Percentiles rank a stretch among this genome's conserved stretches.
phyloP scores from a whole-genome alignment of 2,888 invertebrate species.

The Heliconius sara region DNA sequence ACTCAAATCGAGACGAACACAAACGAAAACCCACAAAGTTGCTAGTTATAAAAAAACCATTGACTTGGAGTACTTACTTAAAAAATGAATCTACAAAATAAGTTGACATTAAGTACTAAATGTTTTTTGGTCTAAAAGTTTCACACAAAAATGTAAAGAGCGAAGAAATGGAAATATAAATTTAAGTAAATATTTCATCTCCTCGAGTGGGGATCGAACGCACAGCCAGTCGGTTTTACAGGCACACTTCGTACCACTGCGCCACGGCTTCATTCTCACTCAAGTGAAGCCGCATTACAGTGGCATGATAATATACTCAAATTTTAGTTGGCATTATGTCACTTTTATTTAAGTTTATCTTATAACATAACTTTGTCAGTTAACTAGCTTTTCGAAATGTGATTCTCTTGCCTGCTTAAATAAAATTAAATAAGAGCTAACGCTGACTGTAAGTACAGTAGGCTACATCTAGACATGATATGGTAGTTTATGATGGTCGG shows the following conservation, averaged over 20 bases:
- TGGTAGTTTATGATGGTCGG: no score
- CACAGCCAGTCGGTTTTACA: no score
- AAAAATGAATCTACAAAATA: neutral
- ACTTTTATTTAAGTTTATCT: neutral
- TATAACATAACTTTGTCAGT: no score
- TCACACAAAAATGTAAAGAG: neutral
- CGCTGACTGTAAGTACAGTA: no score
- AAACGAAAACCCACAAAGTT: neutral
- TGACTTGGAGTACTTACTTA: no score
- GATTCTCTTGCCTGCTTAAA: no score
- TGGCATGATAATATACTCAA: neutral
- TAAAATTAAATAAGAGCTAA: no score
- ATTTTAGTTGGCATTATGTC: neutral
- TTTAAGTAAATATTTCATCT: no score
- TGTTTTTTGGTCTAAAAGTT: neutral
- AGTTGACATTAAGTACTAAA: neutral
- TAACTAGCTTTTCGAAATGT: neutral
- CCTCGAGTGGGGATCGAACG: no score
- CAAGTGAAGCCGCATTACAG: conserved; percentile 12
- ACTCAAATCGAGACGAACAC: neutral
- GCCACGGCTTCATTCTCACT: neutral
- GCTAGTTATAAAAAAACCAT: neutral
- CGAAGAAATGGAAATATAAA: no score
- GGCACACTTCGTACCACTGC: no score
- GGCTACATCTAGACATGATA: no score